A percentile compares a stretch with the other conserved stretches of the same genome.
Evolutionary conservation across 2,888 invertebrate species (phyloP).

Genomic region (Scaeva pyrastri): DNA sequence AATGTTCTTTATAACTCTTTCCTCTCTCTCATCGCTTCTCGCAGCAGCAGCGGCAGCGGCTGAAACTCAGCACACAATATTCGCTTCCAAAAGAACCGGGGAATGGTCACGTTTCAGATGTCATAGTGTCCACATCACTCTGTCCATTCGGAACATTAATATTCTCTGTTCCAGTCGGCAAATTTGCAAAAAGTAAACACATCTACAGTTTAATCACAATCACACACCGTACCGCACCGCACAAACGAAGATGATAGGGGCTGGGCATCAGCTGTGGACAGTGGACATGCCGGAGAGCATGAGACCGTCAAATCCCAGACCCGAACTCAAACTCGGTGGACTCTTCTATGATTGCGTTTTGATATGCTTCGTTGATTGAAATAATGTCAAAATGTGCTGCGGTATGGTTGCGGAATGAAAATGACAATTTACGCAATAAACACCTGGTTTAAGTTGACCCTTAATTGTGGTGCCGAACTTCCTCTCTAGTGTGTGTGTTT

Average conservation of each 20-base stretch:
- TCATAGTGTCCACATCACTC: constrained; percentile 56
- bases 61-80: not conserved
- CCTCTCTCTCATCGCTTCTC: not conserved
- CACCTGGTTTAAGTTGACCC: constrained; percentile 58
- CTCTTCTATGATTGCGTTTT: constrained; percentile 49
- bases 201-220: constrained; percentile 64
- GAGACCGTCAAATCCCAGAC: not conserved
- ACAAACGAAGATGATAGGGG: constrained; percentile 17
- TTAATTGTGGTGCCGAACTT: constrained; percentile 37
- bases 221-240: too few relatives aligned
- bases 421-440: constrained; percentile 60
- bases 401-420: not conserved
- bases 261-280: not conserved
- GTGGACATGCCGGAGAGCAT: not conserved
- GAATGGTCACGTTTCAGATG: constrained; percentile 59
- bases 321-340: not conserved
- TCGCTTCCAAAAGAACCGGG: constrained; percentile 1
- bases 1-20: constrained; percentile 24
- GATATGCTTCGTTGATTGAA: constrained; percentile 44
- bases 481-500: not conserved
- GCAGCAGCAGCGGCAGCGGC: not conserved
- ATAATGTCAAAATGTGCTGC: not conserved
- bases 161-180: constrained; percentile 63
- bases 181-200: constrained; percentile 61
- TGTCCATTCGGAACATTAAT: constrained; percentile 55